phyloP scores from a whole-genome alignment of 1,140 invertebrate genomes.

The Acromyrmex charruanus region DNA sequence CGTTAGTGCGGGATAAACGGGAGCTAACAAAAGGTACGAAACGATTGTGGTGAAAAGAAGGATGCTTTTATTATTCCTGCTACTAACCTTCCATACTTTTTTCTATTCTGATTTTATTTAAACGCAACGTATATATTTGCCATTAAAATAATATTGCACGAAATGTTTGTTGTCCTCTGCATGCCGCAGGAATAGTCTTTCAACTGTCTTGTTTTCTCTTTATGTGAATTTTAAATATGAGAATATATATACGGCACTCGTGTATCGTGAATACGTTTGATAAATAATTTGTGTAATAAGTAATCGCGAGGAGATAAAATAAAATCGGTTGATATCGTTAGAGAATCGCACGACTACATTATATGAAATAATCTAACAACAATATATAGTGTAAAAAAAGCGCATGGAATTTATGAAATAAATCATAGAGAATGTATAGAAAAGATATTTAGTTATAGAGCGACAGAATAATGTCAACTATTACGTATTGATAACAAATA shows the following conservation, averaged over 20 bases:
- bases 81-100: neutral
- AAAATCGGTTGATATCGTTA: slow-evolving; percentile 40
- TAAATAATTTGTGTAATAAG: slow-evolving; percentile 42
- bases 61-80: slow-evolving; percentile 42
- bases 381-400: slow-evolving; percentile 48
- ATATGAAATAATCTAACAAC: slow-evolving; percentile 44
- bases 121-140: neutral
- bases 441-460: slow-evolving; percentile 74
- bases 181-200: slow-evolving; percentile 66
- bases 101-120: slow-evolving; percentile 30
- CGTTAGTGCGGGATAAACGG: slow-evolving; percentile 27
- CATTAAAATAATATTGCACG: slow-evolving; percentile 10
- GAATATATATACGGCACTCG: neutral
- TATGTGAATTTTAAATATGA: slow-evolving; percentile 51
- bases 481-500: slow-evolving; percentile 60
- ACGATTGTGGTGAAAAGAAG: slow-evolving; percentile 19
- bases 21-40: slow-evolving; percentile 15
- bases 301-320: slow-evolving; percentile 21
- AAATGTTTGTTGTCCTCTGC: slow-evolving; percentile 11
- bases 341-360: slow-evolving; percentile 49
- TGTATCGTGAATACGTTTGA: slow-evolving; percentile 40
- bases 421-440: slow-evolving; percentile 71
- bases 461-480: slow-evolving; percentile 57
- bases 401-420: slow-evolving; percentile 65
- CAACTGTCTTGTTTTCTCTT: slow-evolving; percentile 43